A percentile compares a stretch with the other conserved stretches of the same genome.
phyloP scores from a whole-genome alignment of 2,888 invertebrate species.

The Horisme vitalbata region DNA sequence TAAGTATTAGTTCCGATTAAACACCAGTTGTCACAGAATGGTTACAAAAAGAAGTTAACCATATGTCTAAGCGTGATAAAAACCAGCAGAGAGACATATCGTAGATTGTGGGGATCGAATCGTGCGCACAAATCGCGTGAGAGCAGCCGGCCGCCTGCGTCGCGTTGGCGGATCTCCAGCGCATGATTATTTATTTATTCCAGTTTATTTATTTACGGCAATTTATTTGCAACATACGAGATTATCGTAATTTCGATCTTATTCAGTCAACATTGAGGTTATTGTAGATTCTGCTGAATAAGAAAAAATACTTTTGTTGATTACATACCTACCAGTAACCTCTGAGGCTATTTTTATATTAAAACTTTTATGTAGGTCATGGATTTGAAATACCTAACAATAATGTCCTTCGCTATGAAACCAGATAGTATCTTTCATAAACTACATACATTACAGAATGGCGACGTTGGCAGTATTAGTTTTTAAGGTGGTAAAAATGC shows the following conservation, averaged over 20 bases:
- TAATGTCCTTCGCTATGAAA: not conserved
- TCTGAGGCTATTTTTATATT: too few relatives aligned
- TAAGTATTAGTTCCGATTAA: conserved; percentile 1
- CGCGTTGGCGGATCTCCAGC: conserved; percentile 54
- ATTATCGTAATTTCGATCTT: conserved; percentile 25
- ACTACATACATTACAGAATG: too few relatives aligned
- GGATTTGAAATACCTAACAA: not conserved
- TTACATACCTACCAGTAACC: not conserved
- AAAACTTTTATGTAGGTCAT: conserved; percentile 6
- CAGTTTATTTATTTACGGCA: conserved; percentile 62
- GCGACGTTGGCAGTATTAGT: too few relatives aligned
- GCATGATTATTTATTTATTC: conserved; percentile 55
- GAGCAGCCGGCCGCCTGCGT: conserved; percentile 27
- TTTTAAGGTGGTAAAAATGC: too few relatives aligned
- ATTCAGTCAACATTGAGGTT: conserved; percentile 7
- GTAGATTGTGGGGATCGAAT: conserved; percentile 33
- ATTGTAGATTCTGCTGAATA: not conserved
- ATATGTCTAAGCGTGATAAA: conserved; percentile 30
- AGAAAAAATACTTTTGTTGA: not conserved
- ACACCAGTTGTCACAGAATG: conserved; percentile 2
- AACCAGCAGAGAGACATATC: conserved; percentile 37
- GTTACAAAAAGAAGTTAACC: conserved; percentile 19
- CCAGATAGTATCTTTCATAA: not conserved
- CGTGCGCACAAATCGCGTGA: conserved; percentile 45
- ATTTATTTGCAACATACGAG: conserved; percentile 33